These are phyloP conservation scores for Neodiprion pinetum DNA, from an alignment of 1,140 invertebrate genomes.

Conservation along the genomic window DNA sequence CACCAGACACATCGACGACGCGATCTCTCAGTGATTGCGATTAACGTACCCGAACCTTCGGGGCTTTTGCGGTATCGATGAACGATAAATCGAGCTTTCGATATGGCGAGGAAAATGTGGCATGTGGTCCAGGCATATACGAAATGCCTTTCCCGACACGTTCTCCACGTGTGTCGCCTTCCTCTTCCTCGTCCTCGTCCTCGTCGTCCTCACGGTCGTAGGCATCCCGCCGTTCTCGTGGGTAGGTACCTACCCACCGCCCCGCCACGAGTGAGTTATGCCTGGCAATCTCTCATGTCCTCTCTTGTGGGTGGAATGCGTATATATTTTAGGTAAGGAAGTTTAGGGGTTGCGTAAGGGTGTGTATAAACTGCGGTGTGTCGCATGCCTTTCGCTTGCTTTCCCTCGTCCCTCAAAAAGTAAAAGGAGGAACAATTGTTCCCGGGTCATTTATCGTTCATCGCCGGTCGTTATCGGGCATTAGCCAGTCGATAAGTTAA, in stretches of 20 bases:
- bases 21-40: too few relatives aligned
- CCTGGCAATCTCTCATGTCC: background rate
- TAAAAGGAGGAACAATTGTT: background rate
- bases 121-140: too few relatives aligned
- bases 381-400: background rate
- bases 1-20: too few relatives aligned
- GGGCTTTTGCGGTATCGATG: too few relatives aligned
- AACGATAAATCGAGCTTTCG: too few relatives aligned
- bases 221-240: too few relatives aligned
- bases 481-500: background rate
- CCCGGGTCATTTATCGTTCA: constrained; percentile 1
- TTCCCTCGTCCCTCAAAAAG: background rate
- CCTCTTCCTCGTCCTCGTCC: background rate
- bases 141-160: too few relatives aligned
- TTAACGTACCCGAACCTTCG: too few relatives aligned
- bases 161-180: background rate
- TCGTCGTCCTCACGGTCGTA: too few relatives aligned
- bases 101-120: too few relatives aligned
- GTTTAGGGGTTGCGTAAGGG: background rate
- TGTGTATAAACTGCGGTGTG: background rate
- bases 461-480: background rate
- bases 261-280: background rate
- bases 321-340: constrained; percentile 3
- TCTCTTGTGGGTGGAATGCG: constrained; percentile 4
- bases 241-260: too few relatives aligned